Base-by-base conservation (phyloP, 2,797 vertebrate species). In the Capromys pilorides region DNA sequence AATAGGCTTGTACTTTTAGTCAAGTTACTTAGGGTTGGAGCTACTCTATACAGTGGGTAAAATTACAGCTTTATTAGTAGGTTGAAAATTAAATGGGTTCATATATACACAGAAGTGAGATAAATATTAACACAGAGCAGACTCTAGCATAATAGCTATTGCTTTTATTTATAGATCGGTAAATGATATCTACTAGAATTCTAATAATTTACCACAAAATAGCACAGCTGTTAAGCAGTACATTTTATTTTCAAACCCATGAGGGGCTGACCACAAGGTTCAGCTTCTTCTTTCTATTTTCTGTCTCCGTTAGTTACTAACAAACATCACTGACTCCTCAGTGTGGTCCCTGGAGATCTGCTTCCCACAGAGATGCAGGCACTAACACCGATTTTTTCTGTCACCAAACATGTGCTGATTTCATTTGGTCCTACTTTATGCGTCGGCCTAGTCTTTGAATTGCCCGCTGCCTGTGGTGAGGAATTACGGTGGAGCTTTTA, bases 151-250 rank as follows among this genome's bases (percentile, higher is more conserved):
- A 45, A 22, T 71, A 62, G 36, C 16, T 82, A 39, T 67, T 62
- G 41, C 88, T 57, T 91, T 91, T 73, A 64, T 67, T 88, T 94
- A 24, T 22, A 91, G 18, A 59, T 61, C n/a, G 90, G 9, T 59
- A 89, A 73, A 54, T 3, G 66, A 6, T 84, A 19, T 14, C 45
- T 73, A 79, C 69, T 84, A 69, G 14, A 96, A 49, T 75, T 89
- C 73, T 22, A 61, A 36, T 64, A 49, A 39, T 77, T 33, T 81
- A 4, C 13, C 66, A 28, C 9, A 61, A 75, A 73, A 78, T 84
- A 66, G 21, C 11, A 57, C 11, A 91, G n/a, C n/a, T 78, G 49
- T 13, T 45, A 67, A 81, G 10, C 81, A 54, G 12, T 67, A 73
- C 61, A 71, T 91, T 62, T 64, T 31, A 5, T 33, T 49, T 62